Evolutionary conservation across 1,140 invertebrate genomes (phyloP), one percentile per base, ranked within the genome.

Genomic region (Drosophila serrata): DNA sequence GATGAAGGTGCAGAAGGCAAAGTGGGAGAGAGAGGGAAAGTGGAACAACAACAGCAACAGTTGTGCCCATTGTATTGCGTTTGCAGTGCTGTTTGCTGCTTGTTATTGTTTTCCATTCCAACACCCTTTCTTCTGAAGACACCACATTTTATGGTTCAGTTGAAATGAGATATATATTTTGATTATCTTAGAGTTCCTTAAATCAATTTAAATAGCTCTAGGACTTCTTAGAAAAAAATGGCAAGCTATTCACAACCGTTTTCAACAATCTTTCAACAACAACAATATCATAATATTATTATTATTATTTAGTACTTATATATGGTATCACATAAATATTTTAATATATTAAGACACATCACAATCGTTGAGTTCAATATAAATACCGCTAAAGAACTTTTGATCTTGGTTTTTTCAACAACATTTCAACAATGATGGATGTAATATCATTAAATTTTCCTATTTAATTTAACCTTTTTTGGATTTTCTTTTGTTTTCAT

Each of bases 61-160:
- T 87, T 87, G 79, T 77, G 73, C 68, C 35, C 69, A 86, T 85
- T 85, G 81, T 84, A 59, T 63, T 79, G 55, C 48, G 48, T 56
- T 70, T 45, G 63, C 62, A 42, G 42, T 72, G 76, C 39, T 75
- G 70, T 43, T 75, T 55, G 63, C 40, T 49, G 62, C 49, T 69
- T 73, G 79, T 74, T 87, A 82, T 87, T 87, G 84, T 87, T 84
- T 82, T 77, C 53, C 84, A 70, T 78, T 77, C 61, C 13, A 22
- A 33, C 17, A 59, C 53, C 15, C 62, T 62, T 27, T 62, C 22
- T 17, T n/a, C 7, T 8, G 9, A n/a, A 22, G 6, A n/a, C 19
- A 4, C 19, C 22, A 37, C 7, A 31, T 9, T 53, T 35, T 35
- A 12, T 22, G 9, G 13, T 5, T 15, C 1, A 17, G 15, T 7